A percentile compares a stretch with the other conserved stretches of the same genome.
Evolutionary conservation across 1,140 invertebrate genomes (phyloP).

Genomic region (Hypothenemus hampei): DNA sequence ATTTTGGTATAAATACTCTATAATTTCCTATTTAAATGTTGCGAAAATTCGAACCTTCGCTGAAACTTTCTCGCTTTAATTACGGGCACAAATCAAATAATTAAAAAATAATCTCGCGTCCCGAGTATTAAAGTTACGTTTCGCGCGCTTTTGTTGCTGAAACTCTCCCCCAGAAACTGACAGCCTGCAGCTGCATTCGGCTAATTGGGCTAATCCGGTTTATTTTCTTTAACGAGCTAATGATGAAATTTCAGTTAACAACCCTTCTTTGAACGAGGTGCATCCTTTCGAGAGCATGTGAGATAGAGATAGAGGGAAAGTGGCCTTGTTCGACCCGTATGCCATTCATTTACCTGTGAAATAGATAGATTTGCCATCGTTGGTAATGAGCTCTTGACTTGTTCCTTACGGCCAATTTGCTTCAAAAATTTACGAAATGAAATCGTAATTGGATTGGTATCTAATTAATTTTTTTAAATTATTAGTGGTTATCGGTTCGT

Average conservation of each 20-base stretch:
- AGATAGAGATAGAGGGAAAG: too few species aligned
- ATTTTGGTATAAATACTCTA: too few species aligned
- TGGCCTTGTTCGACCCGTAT: conserved; percentile 7
- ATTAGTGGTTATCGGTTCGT: too few species aligned
- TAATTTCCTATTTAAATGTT: too few species aligned
- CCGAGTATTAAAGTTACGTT: conserved; percentile 15
- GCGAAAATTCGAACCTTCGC: too few species aligned
- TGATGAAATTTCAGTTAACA: conserved; percentile 21
- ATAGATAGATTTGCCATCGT: conserved; percentile 6
- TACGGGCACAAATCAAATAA: too few species aligned
- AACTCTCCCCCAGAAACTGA: too few species aligned
- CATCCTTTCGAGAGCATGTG: too few species aligned
- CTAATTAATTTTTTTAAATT: too few species aligned
- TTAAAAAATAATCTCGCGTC: too few species aligned
- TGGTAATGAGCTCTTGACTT: conserved; percentile 12
- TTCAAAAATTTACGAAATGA: not conserved
- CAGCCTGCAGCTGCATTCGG: not conserved
- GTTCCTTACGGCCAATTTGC: conserved; percentile 7
- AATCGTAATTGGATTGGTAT: not conserved
- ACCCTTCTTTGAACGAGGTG: not conserved
- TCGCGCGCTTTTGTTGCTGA: not conserved
- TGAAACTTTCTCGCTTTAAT: too few species aligned
- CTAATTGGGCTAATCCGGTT: conserved; percentile 24
- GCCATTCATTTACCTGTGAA: conserved; percentile 11
- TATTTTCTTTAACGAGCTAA: conserved; percentile 22